Conservation (phyloP, 1,140 invertebrate species). For the Frieseomelitta varia region DNA sequence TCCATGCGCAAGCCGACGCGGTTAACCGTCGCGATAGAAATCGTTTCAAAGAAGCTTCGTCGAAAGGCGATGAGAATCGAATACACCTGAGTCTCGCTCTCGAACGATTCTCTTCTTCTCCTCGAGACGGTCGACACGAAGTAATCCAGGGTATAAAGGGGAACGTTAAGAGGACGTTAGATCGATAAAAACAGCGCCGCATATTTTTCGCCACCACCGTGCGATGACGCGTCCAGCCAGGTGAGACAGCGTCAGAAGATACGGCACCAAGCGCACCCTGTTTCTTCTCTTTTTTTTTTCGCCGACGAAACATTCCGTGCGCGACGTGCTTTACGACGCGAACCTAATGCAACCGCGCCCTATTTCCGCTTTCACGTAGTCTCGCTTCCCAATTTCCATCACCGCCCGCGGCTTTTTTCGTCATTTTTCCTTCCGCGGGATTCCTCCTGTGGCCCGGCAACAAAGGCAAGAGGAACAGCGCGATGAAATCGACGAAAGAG, state of each 20-base stretch:
- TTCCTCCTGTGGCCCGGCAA: neutral
- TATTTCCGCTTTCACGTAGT: neutral
- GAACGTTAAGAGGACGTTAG: neutral
- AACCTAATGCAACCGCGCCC: neutral
- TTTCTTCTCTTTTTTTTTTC: neutral
- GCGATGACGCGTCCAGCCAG: neutral
- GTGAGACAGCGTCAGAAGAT: neutral
- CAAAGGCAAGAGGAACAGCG: neutral
- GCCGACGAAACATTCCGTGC: slow-evolving; percentile 5
- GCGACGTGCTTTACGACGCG: slow-evolving; percentile 7
- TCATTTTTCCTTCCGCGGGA: slow-evolving; percentile 7
- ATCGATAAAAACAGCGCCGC: neutral
- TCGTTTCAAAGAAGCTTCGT: neutral
- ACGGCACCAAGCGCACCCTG: neutral
- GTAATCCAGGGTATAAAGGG: neutral
- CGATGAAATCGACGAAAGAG: slow-evolving; percentile 15
- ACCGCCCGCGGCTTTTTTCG: neutral
- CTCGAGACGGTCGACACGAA: neutral
- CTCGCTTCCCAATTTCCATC: neutral
- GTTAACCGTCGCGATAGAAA: neutral
- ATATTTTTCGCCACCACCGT: neutral
- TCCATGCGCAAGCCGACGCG: no score
- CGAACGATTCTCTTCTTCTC: neutral
- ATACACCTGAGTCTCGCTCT: slow-evolving; percentile 9
- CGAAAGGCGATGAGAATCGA: neutral